A percentile compares a stretch with the other conserved stretches of the same genome.
phyloP scores from a whole-genome alignment of 1,140 invertebrate genomes.

The Apocrypta bakeri region DNA sequence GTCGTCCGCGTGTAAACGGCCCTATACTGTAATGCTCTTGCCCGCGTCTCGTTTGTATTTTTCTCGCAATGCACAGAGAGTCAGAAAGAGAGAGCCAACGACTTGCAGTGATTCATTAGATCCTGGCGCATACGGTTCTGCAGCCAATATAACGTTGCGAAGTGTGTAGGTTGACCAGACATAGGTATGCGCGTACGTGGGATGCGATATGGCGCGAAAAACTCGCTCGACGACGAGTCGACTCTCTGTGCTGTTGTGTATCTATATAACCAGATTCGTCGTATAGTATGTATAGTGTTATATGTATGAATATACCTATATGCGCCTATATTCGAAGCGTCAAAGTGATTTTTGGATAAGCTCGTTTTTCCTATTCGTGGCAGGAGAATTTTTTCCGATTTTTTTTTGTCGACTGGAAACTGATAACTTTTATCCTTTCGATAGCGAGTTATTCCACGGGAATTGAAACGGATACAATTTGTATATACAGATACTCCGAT shows the following conservation, averaged over 20 bases:
- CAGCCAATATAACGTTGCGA: neutral
- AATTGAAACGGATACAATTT: neutral
- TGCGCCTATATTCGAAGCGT: neutral
- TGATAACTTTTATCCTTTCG: neutral
- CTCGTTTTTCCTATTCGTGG: neutral
- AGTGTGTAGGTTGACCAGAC: slow-evolving; percentile 8
- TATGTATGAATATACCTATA: no score
- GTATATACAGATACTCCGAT: no score
- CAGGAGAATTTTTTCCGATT: neutral
- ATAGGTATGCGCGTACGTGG: slow-evolving; percentile 7
- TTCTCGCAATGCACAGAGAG: neutral
- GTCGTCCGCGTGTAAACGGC: neutral
- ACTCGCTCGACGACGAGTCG: slow-evolving; percentile 9
- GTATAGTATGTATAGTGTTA: no score
- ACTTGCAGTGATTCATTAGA: slow-evolving; percentile 1
- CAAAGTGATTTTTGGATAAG: neutral
- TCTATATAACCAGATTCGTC: no score
- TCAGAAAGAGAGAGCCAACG: neutral
- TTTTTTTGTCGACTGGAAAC: neutral
- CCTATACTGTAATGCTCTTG: neutral
- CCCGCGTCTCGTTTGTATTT: slow-evolving; percentile 20
- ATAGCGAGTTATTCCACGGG: neutral
- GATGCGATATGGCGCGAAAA: slow-evolving; percentile 22
- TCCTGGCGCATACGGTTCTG: neutral
- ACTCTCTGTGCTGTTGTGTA: neutral